These are phyloP conservation scores for Ditylenchus weischeri DNA, from an alignment of 2,888 invertebrate species.

Conservation along the genomic window DNA sequence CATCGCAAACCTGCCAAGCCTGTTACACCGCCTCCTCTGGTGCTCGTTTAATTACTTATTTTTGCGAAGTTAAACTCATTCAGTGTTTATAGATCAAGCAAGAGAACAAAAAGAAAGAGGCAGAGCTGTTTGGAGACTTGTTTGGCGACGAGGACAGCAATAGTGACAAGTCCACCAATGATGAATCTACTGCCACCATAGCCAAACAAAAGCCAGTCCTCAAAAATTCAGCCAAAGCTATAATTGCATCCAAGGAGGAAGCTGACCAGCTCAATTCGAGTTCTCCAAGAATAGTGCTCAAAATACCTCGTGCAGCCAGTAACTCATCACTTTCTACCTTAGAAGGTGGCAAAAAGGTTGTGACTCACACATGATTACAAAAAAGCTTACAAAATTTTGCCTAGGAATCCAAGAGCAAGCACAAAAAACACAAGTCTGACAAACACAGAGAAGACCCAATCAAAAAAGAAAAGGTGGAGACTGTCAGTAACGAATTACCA, in stretches of 20 bases:
- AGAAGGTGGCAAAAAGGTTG: background rate
- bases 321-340: conserved; percentile 4
- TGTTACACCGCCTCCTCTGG: too few relatives aligned
- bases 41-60: too few relatives aligned
- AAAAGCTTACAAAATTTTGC: background rate
- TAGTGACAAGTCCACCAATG: too few relatives aligned
- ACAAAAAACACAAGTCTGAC: conserved; percentile 6
- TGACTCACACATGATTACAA: background rate
- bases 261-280: background rate
- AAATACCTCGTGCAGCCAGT: conserved; percentile 1
- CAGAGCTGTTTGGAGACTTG: too few relatives aligned
- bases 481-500: too few relatives aligned
- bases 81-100: background rate
- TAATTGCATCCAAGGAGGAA: background rate
- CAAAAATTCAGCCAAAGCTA: too few relatives aligned
- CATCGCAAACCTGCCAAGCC: too few relatives aligned
- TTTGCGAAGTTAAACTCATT: conserved; percentile 5
- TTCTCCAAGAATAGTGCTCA: conserved; percentile 7
- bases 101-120: too few relatives aligned
- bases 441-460: background rate
- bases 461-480: too few relatives aligned
- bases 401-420: background rate
- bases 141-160: too few relatives aligned
- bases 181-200: too few relatives aligned
- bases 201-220: too few relatives aligned